Conservation (phyloP, 2,888 invertebrate species). For the Drosophila fulvimacula region DNA sequence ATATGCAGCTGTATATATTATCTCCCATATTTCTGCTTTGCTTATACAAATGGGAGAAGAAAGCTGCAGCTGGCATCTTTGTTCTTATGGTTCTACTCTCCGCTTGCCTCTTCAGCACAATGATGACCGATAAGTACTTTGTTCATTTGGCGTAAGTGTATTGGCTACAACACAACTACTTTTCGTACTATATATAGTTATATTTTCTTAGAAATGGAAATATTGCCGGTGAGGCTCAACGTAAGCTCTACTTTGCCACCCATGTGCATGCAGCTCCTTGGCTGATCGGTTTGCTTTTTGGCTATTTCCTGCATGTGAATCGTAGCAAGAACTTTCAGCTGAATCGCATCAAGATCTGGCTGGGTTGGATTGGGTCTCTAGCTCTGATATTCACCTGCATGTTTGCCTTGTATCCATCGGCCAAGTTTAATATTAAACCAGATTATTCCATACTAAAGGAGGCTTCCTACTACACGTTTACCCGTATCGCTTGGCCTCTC, state of each 20-base stretch:
- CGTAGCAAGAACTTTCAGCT: conserved; percentile 51
- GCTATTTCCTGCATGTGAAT: conserved; percentile 68
- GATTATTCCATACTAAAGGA: conserved; percentile 53
- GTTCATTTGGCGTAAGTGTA: conserved; percentile 21
- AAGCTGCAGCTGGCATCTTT: conserved; percentile 57
- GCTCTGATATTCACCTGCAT: conserved; percentile 56
- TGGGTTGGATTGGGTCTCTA: conserved; percentile 64
- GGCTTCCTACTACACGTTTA: conserved; percentile 73
- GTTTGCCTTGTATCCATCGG: conserved; percentile 62
- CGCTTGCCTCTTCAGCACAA: conserved; percentile 69
- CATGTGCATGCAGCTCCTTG: conserved; percentile 75
- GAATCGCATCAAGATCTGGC: conserved; percentile 26
- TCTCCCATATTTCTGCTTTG: conserved; percentile 86
- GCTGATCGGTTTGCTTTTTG: conserved; percentile 75
- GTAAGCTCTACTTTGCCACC: conserved; percentile 65
- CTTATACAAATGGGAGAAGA: conserved; percentile 82
- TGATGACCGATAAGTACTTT: conserved; percentile 35
- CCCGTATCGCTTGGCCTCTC: conserved; percentile 78
- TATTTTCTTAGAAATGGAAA: neutral
- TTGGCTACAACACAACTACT: neutral
- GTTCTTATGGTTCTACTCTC: conserved; percentile 66
- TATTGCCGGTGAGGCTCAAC: neutral
- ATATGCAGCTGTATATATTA: conserved; percentile 86
- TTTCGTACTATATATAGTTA: neutral
- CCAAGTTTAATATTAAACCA: neutral